These are phyloP conservation scores for Pangasius mekongensis DNA, from an alignment of 2,797 vertebrate genomes.

Conservation along the genomic window DNA sequence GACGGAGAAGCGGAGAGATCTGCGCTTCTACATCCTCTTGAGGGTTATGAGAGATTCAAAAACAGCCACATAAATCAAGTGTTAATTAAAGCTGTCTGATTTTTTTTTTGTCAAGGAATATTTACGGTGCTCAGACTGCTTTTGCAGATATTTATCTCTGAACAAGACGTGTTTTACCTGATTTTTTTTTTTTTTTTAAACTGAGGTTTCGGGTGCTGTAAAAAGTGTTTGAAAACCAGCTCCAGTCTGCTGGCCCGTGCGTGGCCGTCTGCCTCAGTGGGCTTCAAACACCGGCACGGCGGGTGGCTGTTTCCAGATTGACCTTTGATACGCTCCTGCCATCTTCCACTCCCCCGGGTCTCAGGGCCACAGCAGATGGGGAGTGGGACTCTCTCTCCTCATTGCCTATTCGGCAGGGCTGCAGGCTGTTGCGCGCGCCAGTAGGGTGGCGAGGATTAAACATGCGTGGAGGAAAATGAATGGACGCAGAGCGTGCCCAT, in stretches of 20 bases:
- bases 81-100: not conserved
- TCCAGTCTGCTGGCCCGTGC: slow-evolving; percentile 37
- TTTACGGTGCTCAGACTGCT: not conserved
- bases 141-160: not conserved
- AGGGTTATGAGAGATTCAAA: not conserved
- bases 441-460: slow-evolving; percentile 81
- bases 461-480: slow-evolving; percentile 80
- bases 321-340: slow-evolving; percentile 78
- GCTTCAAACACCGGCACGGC: slow-evolving; percentile 46
- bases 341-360: slow-evolving; percentile 67
- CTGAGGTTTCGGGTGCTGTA: not conserved
- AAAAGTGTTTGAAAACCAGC: slow-evolving; percentile 8
- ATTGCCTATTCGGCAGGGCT: slow-evolving; percentile 74
- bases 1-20: not conserved
- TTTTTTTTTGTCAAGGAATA: not conserved
- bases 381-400: slow-evolving; percentile 69
- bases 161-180: not conserved
- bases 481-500: slow-evolving; percentile 81
- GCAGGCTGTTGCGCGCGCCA: slow-evolving; percentile 81
- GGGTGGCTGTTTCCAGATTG: slow-evolving; percentile 63
- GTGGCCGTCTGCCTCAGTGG: slow-evolving; percentile 40
- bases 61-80: not conserved
- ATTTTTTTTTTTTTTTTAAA: not conserved
- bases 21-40: not conserved
- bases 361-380: slow-evolving; percentile 80